A percentile compares a stretch with the other conserved stretches of the same genome.
phyloP scores from a whole-genome alignment of 1,140 invertebrate genomes.

The Dysdera silvatica region DNA sequence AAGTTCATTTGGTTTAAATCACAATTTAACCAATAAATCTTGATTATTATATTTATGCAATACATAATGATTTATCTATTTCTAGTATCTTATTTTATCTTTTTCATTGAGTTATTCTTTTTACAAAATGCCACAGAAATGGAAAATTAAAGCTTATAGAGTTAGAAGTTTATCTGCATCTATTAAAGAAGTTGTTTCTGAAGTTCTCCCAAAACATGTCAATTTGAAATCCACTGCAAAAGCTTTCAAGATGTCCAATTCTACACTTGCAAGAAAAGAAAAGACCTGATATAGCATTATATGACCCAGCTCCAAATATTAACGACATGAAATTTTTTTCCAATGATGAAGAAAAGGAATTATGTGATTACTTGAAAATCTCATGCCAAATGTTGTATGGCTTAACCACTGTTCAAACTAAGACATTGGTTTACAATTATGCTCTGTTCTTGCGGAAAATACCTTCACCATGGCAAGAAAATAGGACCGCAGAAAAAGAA shows the following conservation, averaged over 20 bases:
- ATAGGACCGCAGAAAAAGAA: background rate
- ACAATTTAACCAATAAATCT: background rate
- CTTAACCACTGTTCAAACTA: background rate
- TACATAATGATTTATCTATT: background rate
- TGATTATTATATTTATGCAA: background rate
- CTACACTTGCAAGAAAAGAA: background rate
- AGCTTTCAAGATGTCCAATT: slow-evolving; percentile 2
- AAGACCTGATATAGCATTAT: background rate
- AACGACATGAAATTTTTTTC: background rate
- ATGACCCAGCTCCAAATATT: background rate
- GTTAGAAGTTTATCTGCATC: background rate
- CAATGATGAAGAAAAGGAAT: background rate
- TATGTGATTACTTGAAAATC: background rate
- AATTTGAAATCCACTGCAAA: background rate
- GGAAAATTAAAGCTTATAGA: slow-evolving; percentile 2
- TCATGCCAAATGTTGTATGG: background rate
- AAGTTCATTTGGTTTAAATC: background rate
- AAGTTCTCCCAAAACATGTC: background rate
- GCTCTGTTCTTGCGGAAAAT: background rate
- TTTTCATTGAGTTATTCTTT: background rate
- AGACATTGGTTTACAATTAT: background rate
- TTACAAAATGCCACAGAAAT: background rate
- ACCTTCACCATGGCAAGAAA: background rate
- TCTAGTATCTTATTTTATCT: background rate
- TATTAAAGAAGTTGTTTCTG: background rate